Evolutionary conservation across 2,888 invertebrate species (phyloP).

Genomic region (Drosophila barbarae): DNA sequence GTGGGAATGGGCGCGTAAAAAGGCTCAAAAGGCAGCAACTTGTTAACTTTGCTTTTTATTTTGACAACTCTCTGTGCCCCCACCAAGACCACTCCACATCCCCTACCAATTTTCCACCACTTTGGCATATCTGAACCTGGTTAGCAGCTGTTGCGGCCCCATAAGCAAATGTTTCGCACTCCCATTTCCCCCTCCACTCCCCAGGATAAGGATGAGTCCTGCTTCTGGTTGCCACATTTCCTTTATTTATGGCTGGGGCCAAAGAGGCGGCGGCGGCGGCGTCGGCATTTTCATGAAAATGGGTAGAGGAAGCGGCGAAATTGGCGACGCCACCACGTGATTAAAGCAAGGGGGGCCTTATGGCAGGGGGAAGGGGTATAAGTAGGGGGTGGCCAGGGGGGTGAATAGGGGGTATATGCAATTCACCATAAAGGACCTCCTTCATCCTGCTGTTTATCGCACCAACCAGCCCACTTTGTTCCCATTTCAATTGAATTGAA

Average conservation of each 20-base stretch:
- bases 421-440: background rate
- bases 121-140: slow-evolving; percentile 20
- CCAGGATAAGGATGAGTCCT: background rate
- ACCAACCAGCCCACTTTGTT: slow-evolving; percentile 18
- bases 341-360: slow-evolving; percentile 40
- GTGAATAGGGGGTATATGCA: background rate
- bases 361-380: background rate
- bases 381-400: background rate
- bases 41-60: slow-evolving; percentile 73
- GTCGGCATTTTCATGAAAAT: slow-evolving; percentile 31
- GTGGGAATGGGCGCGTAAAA: background rate
- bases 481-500: slow-evolving; percentile 62
- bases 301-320: slow-evolving; percentile 41
- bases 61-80: slow-evolving; percentile 26
- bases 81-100: background rate
- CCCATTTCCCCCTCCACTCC: background rate
- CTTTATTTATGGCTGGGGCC: slow-evolving; percentile 54
- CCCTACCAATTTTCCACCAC: background rate
- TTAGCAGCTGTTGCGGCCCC: slow-evolving; percentile 64
- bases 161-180: slow-evolving; percentile 23
- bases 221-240: slow-evolving; percentile 24
- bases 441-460: slow-evolving; percentile 3
- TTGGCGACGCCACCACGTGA: slow-evolving; percentile 58
- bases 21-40: slow-evolving; percentile 61
- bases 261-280: slow-evolving; percentile 48